Evolutionary conservation across 2,113 vertebrate genomes (phyloP).

Genomic region (Chunga burmeisteri): DNA sequence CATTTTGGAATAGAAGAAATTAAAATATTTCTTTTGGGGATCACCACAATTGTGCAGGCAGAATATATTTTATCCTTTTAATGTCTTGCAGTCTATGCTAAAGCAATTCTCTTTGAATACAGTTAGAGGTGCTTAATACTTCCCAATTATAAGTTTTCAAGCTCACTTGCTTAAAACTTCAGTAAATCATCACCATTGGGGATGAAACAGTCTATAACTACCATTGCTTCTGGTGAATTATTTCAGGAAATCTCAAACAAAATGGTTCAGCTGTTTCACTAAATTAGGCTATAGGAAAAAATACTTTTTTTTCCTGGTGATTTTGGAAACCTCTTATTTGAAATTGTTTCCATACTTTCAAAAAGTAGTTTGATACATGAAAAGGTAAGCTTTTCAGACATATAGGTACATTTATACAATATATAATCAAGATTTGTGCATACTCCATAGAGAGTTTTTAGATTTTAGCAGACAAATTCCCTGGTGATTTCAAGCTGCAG

Average conservation of each 20-base stretch:
- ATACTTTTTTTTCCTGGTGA: fast-evolving
- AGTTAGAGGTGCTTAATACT: background rate
- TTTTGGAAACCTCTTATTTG: background rate
- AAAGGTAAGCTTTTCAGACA: background rate
- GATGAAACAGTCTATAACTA: background rate
- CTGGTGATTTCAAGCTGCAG: background rate
- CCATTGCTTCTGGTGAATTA: background rate
- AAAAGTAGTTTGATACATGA: background rate
- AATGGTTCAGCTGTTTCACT: background rate
- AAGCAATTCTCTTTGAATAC: background rate
- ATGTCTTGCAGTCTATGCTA: background rate
- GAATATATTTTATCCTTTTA: background rate
- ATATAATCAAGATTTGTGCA: background rate
- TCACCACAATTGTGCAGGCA: background rate
- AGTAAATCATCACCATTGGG: background rate
- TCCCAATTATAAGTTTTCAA: background rate
- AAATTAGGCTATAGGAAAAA: background rate
- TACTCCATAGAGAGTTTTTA: background rate
- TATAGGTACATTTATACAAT: background rate
- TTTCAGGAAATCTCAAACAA: background rate
- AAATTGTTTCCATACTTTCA: background rate
- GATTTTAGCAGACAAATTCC: background rate
- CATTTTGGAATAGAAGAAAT: background rate
- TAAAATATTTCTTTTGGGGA: background rate
- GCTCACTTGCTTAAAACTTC: background rate